These are phyloP conservation scores for Choristoneura fumiferana DNA, from an alignment of 1,140 invertebrate genomes.

Conservation along the genomic window DNA sequence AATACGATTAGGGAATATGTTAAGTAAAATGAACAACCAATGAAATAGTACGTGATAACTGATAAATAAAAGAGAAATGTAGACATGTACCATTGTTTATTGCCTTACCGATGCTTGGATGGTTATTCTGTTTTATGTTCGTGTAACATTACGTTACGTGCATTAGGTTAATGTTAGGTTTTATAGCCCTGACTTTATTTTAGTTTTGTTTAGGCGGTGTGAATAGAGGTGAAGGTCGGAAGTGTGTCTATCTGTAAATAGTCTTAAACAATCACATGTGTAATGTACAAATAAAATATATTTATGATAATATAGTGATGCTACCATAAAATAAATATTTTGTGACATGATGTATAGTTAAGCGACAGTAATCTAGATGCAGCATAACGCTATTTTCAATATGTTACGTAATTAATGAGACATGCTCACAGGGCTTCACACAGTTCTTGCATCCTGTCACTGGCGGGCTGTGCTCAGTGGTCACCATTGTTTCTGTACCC, in stretches of 20 bases:
- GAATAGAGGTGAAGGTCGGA: conserved; percentile 51
- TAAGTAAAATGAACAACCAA: conserved; percentile 5
- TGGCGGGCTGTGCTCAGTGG: conserved; percentile 24
- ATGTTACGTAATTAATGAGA: conserved; percentile 41
- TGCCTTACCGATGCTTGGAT: conserved; percentile 13
- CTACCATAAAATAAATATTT: conserved; percentile 66
- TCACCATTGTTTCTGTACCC: too few species aligned
- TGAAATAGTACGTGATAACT: conserved; percentile 1
- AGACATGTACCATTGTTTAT: conserved; percentile 14
- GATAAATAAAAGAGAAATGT: neutral
- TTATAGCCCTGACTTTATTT: conserved; percentile 60
- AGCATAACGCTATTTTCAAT: conserved; percentile 53
- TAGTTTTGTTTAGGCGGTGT: conserved; percentile 44
- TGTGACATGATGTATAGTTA: conserved; percentile 72
- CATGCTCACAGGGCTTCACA: conserved; percentile 55
- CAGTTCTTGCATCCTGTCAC: conserved; percentile 71
- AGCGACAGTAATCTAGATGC: conserved; percentile 39
- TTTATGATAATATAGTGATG: conserved; percentile 66
- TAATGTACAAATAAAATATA: conserved; percentile 73
- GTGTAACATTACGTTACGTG: conserved; percentile 27
- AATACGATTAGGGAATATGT: conserved; percentile 3
- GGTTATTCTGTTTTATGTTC: conserved; percentile 26
- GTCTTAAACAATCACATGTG: conserved; percentile 58
- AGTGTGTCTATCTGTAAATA: conserved; percentile 71
- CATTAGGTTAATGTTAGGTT: conserved; percentile 44